Evolutionary conservation across 1,140 invertebrate species (phyloP).

Genomic region (Metopolophium dirhodum): DNA sequence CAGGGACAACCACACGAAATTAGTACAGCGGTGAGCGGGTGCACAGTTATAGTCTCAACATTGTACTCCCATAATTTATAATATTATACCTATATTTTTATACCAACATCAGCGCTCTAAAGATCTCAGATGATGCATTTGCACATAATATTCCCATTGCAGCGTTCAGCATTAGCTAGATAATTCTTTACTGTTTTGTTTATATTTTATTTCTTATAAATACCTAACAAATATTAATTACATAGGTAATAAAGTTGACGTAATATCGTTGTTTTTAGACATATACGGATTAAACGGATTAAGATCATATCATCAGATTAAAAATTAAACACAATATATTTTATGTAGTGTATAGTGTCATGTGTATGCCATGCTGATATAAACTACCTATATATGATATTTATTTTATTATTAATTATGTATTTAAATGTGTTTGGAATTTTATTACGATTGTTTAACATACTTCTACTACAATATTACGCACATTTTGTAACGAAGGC

Average conservation of each 20-base stretch:
- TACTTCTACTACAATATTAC: no score
- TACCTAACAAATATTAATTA: background rate
- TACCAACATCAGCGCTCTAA: background rate
- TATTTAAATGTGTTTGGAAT: background rate
- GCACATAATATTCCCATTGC: background rate
- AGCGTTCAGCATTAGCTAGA: background rate
- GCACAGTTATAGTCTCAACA: background rate
- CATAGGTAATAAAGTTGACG: background rate
- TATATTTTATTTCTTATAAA: background rate
- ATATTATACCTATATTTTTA: background rate
- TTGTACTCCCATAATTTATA: background rate
- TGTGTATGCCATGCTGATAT: no score
- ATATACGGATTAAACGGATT: background rate
- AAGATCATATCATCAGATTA: background rate
- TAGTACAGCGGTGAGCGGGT: background rate
- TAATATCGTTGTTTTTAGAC: background rate
- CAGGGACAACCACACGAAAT: background rate
- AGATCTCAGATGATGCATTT: background rate
- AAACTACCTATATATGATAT: no score
- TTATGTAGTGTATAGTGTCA: background rate
- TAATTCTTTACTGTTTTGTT: background rate
- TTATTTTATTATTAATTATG: background rate
- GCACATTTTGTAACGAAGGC: no score
- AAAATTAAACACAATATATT: background rate
- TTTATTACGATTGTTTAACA: no score